Evolutionary conservation across 2,113 vertebrate species (phyloP), one percentile per base, ranked within the genome.

Genomic region (Setophaga coronata): DNA sequence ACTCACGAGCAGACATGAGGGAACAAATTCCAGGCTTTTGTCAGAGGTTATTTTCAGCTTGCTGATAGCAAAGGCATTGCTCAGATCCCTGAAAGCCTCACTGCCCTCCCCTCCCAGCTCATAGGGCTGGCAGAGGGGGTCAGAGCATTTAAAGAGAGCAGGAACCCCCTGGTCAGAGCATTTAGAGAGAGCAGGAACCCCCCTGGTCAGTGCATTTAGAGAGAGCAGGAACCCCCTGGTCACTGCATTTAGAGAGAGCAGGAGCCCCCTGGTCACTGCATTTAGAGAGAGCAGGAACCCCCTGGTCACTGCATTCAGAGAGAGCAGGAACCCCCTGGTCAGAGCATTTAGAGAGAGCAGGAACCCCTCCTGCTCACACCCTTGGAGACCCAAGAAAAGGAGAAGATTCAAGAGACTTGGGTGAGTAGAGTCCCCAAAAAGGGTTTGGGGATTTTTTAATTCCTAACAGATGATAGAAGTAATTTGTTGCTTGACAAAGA

Each of bases 21-120:
- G 88, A 83, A 84, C 43, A 64, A 96, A 95, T 96, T 96, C 94
- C 97, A 97, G 78, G 96, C 97, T 97, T 97, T 97, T 97, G 97
- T 98, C 98, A 98, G 81, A 81, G 85, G 97, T 92, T 98, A 98
- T 98, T 98, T 98, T 98, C 84, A 90, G 98, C 96, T 58, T 12
- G 19, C 48, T 96, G 98, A 98, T 98, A 98, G 97, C 98, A 94
- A 70, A 84, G 93, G 97, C 95, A 98, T 98, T 97, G 96, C 97
- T 98, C 95, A 90, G 69, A 94, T 94, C 96, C 96, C 97, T 74
- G 86, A 89, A 96, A 81, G 89, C 78, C 92, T 82, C 93, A 3
- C 15, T 94, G 51, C 53, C 53, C 51, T 71, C 96, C 96, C 94
- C 93, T 88, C 96, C 70, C 87, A 81, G 86, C 76, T 71, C 42